Conservation (phyloP, 2,113 vertebrate species). For the Siphamia tubifer region DNA sequence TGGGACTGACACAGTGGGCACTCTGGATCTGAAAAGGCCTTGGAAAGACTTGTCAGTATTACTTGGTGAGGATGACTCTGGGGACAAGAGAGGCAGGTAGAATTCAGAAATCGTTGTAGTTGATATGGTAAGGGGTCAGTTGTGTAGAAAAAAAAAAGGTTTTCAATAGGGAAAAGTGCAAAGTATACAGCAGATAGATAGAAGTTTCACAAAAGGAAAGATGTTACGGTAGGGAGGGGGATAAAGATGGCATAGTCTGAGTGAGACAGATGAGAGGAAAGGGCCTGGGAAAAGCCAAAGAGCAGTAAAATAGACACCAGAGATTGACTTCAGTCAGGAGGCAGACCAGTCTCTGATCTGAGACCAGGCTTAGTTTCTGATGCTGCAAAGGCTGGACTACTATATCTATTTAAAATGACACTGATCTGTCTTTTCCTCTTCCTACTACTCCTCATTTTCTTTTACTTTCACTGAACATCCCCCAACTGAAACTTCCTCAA, state of each 20-base stretch:
- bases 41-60: constrained; percentile 51
- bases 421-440: not conserved
- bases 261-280: constrained; percentile 36
- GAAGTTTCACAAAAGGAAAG: constrained; percentile 33
- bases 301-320: constrained; percentile 29
- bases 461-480: not conserved
- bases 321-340: constrained; percentile 50
- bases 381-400: constrained; percentile 23
- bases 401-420: constrained; percentile 5
- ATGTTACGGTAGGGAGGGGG: constrained; percentile 16
- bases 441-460: not conserved
- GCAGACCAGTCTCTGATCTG: constrained; percentile 32
- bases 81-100: constrained; percentile 22
- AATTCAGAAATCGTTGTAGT: constrained; percentile 5
- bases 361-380: constrained; percentile 47
- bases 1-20: constrained; percentile 50
- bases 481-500: not conserved
- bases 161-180: constrained; percentile 18
- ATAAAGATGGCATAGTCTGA: constrained; percentile 42
- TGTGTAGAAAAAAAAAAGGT: constrained; percentile 21
- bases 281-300: constrained; percentile 65
- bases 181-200: constrained; percentile 15
- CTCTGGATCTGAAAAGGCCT: constrained; percentile 53
- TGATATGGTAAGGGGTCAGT: constrained; percentile 29
- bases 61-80: constrained; percentile 36